A percentile compares a stretch with the other conserved stretches of the same genome.
Conservation (phyloP, 2,113 vertebrate genomes). For the Colossoma macropomum region DNA sequence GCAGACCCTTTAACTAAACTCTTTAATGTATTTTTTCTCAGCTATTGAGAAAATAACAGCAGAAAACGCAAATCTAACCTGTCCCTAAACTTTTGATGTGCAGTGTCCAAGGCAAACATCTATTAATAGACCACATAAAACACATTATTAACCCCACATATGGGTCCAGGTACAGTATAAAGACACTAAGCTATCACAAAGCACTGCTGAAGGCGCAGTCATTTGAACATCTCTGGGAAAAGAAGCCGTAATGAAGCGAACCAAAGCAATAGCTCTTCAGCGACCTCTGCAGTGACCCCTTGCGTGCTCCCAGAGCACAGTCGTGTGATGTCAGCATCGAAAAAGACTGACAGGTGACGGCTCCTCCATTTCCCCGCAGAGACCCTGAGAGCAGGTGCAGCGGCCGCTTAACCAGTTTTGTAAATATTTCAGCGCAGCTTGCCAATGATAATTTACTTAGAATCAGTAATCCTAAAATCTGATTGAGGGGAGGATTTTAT, state of each 20-base stretch:
- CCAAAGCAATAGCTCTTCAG: conserved; percentile 23
- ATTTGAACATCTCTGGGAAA: conserved; percentile 4
- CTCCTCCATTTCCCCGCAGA: conserved; percentile 38
- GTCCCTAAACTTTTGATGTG: too few species aligned
- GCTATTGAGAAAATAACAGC: too few species aligned
- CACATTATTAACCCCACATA: conserved; percentile 53
- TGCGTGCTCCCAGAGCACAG: not conserved
- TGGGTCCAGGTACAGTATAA: conserved; percentile 31
- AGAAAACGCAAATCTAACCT: too few species aligned
- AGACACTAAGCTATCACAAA: not conserved
- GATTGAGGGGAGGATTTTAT: conserved; percentile 84
- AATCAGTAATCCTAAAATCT: conserved; percentile 90
- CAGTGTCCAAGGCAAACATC: conserved; percentile 50
- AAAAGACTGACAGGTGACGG: conserved; percentile 56
- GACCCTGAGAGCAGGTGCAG: conserved; percentile 55
- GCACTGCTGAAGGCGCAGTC: conserved; percentile 18
- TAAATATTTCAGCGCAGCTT: conserved; percentile 78
- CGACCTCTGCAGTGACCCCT: conserved; percentile 37
- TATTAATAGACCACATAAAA: conserved; percentile 51
- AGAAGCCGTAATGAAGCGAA: not conserved
- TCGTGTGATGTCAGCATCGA: conserved; percentile 34
- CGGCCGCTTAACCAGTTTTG: conserved; percentile 67
- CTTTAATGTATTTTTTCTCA: too few species aligned
- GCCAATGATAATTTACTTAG: conserved; percentile 90
- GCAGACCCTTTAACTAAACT: too few species aligned